Conservation (phyloP, 2,888 invertebrate genomes). For the Orchesella flavescens region DNA sequence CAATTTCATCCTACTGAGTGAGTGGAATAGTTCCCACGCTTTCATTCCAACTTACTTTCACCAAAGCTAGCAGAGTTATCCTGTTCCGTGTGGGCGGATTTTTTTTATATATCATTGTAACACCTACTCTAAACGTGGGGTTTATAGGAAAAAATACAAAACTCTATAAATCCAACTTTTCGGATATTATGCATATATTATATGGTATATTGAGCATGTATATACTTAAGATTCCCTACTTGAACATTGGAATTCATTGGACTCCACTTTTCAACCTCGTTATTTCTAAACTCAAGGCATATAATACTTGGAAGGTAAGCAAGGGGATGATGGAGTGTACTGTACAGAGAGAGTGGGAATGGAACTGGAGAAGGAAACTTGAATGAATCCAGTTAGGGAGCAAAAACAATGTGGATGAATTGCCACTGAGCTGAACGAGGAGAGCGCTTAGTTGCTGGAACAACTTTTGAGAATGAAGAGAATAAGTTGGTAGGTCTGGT, state of each 20-base stretch:
- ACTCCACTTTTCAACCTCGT: not conserved
- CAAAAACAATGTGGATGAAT: not conserved
- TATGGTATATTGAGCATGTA: not conserved
- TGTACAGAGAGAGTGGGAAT: not conserved
- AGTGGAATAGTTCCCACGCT: not conserved
- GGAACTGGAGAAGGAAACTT: not conserved
- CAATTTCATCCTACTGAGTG: not conserved
- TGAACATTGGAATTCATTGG: not conserved
- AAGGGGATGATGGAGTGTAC: too few species aligned
- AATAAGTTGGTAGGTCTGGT: not conserved
- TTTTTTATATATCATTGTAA: not conserved
- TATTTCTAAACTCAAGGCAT: not conserved
- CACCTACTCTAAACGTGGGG: not conserved
- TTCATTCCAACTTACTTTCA: not conserved
- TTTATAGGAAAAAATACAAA: not conserved
- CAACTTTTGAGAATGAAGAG: not conserved
- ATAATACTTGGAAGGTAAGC: not conserved
- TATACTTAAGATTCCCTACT: not conserved
- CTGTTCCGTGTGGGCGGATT: not conserved
- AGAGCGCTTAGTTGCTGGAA: not conserved
- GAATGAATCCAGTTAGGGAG: constrained; percentile 2
- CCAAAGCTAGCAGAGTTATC: not conserved
- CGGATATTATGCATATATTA: too few species aligned
- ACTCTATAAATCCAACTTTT: too few species aligned
- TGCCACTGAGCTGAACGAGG: not conserved